Evolutionary conservation across 1,140 invertebrate genomes (phyloP).

Genomic region (Drosophila tropicalis): DNA sequence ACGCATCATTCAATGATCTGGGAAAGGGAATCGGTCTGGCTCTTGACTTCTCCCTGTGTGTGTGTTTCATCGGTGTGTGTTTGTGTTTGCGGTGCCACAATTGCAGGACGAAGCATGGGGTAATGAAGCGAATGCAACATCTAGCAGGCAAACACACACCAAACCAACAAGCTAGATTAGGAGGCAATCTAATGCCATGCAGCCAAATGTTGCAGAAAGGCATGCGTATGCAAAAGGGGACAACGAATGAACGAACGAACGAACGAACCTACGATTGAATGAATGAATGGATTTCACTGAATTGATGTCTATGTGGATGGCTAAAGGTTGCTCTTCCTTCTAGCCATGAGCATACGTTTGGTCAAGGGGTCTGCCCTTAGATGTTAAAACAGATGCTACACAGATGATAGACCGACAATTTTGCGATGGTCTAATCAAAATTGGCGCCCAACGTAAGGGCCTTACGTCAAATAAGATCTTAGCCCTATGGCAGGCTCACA

Average conservation of each 20-base stretch:
- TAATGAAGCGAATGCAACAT: conserved; percentile 52
- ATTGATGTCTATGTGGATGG: not conserved
- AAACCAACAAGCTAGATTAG: not conserved
- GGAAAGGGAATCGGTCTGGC: conserved; percentile 4
- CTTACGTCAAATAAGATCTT: not conserved
- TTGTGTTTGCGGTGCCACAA: conserved; percentile 17
- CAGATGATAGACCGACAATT: not conserved
- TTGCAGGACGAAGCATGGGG: conserved; percentile 28
- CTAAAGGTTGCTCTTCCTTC: not conserved
- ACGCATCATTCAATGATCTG: conserved; percentile 59
- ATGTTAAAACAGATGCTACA: too few relatives aligned
- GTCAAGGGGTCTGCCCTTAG: not conserved
- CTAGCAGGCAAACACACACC: conserved; percentile 13
- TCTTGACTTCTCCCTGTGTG: conserved; percentile 17
- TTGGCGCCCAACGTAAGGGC: not conserved
- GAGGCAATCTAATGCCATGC: conserved; percentile 1
- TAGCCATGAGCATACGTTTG: not conserved
- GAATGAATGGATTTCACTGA: conserved; percentile 16
- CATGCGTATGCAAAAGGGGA: not conserved
- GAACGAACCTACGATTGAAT: conserved; percentile 6
- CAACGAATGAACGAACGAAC: not conserved
- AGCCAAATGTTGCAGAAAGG: conserved; percentile 15
- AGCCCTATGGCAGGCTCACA: not conserved
- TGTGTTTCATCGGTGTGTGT: not conserved
- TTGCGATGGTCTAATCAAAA: not conserved